These are phyloP conservation scores for Lasioglossum albipes DNA, from an alignment of 1,140 invertebrate species.

Conservation along the genomic window DNA sequence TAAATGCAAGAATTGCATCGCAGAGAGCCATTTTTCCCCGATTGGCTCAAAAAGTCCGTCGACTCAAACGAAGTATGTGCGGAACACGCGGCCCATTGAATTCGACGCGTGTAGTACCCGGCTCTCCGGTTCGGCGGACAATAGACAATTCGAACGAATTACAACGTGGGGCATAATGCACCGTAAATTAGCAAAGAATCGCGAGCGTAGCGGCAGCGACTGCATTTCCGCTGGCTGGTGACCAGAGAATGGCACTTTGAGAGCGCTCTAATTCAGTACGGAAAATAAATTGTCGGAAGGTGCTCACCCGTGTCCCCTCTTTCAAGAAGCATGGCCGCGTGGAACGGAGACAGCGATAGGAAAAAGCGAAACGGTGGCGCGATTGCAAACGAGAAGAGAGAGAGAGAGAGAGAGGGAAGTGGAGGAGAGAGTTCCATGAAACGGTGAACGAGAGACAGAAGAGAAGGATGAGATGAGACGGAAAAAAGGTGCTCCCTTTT, in stretches of 20 bases:
- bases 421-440: conserved; percentile 20
- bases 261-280: conserved; percentile 37
- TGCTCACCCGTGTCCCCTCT: conserved; percentile 28
- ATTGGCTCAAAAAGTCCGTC: neutral
- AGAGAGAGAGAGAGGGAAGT: conserved; percentile 1
- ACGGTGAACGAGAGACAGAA: conserved; percentile 44
- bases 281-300: conserved; percentile 45
- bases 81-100: neutral
- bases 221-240: conserved; percentile 24
- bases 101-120: neutral
- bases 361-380: neutral
- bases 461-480: conserved; percentile 45
- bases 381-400: neutral
- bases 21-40: too few relatives aligned
- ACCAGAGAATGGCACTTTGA: conserved; percentile 38
- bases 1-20: too few relatives aligned
- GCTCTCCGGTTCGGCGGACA: neutral
- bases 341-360: neutral
- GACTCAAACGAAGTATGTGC: neutral
- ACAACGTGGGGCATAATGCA: conserved; percentile 33
- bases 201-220: conserved; percentile 1
- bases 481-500: conserved; percentile 51
- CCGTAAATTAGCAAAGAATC: conserved; percentile 36
- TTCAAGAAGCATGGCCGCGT: conserved; percentile 8
- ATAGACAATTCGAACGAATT: conserved; percentile 38